These are phyloP conservation scores for Columbina picui DNA, from an alignment of 2,113 vertebrate species.

Conservation along the genomic window DNA sequence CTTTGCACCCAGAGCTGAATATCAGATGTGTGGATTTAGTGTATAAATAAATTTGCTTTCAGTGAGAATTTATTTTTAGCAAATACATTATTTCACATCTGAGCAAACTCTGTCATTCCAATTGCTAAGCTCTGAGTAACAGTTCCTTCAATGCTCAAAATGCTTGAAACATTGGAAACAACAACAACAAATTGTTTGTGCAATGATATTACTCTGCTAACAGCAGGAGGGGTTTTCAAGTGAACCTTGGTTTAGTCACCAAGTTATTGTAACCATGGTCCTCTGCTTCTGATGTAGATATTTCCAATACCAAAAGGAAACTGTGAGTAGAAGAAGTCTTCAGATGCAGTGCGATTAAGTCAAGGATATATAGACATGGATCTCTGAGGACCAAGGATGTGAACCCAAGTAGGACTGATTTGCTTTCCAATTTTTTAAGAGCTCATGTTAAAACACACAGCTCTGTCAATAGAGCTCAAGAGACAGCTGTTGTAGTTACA, in stretches of 20 bases:
- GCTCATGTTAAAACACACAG: neutral
- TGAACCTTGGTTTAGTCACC: neutral
- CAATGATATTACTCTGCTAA: neutral
- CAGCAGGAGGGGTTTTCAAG: neutral
- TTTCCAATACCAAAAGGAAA: constrained; percentile 22
- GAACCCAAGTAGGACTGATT: constrained; percentile 20
- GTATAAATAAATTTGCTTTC: neutral
- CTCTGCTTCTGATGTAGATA: neutral
- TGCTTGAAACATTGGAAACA: neutral
- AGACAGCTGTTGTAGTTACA: constrained; percentile 31
- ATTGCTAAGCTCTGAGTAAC: neutral
- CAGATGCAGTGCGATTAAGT: neutral
- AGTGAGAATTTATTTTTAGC: neutral
- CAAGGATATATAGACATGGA: neutral
- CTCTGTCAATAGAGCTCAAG: neutral
- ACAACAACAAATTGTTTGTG: neutral
- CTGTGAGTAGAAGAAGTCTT: neutral
- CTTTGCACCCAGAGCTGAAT: neutral
- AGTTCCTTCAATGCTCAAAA: neutral
- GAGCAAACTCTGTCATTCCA: neutral
- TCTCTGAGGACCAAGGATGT: constrained; percentile 27
- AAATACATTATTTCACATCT: neutral
- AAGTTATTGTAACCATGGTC: neutral
- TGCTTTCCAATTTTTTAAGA: constrained; percentile 32
- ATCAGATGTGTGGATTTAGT: neutral